These are phyloP conservation scores for Melikaiella ostensackeni DNA, from an alignment of 2,888 invertebrate species.

Conservation along the genomic window DNA sequence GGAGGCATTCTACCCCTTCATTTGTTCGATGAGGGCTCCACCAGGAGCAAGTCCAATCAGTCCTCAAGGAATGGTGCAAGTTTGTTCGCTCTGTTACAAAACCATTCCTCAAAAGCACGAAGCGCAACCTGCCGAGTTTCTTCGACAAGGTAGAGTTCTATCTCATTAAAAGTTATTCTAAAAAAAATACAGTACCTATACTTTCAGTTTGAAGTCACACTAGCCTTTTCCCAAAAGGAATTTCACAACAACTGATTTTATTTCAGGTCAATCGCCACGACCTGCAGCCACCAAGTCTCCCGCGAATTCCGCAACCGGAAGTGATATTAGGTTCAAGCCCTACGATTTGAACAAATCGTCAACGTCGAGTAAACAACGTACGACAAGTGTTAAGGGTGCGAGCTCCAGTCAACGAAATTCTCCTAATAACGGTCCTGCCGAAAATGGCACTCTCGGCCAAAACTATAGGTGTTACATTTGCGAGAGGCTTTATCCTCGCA, in stretches of 20 bases:
- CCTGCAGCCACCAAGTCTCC: slow-evolving; percentile 80
- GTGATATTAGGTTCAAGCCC: slow-evolving; percentile 81
- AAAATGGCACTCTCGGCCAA: slow-evolving; percentile 72
- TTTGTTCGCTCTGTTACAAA: slow-evolving; percentile 92
- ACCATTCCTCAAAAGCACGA: slow-evolving; percentile 86
- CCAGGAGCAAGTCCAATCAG: slow-evolving; percentile 93
- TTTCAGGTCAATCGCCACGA: slow-evolving; percentile 72
- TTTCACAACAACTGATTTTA: background rate
- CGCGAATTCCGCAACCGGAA: slow-evolving; percentile 77
- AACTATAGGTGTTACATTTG: slow-evolving; percentile 87
- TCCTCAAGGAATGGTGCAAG: slow-evolving; percentile 93
- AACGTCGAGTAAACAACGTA: slow-evolving; percentile 77
- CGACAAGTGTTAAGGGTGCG: slow-evolving; percentile 73
- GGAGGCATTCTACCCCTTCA: slow-evolving; percentile 94
- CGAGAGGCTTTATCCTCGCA: slow-evolving; percentile 85
- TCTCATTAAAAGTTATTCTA: slow-evolving; percentile 54
- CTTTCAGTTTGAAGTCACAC: too few relatives aligned
- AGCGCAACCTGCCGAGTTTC: slow-evolving; percentile 72
- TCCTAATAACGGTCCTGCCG: slow-evolving; percentile 70
- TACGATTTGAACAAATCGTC: slow-evolving; percentile 79
- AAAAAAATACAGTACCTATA: too few relatives aligned
- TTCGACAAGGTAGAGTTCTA: slow-evolving; percentile 66
- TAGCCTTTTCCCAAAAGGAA: too few relatives aligned
- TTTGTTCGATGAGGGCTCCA: slow-evolving; percentile 88
- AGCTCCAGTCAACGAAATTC: slow-evolving; percentile 72